Conservation (phyloP, 1,140 invertebrate species). For the Dreissena rostriformis region DNA sequence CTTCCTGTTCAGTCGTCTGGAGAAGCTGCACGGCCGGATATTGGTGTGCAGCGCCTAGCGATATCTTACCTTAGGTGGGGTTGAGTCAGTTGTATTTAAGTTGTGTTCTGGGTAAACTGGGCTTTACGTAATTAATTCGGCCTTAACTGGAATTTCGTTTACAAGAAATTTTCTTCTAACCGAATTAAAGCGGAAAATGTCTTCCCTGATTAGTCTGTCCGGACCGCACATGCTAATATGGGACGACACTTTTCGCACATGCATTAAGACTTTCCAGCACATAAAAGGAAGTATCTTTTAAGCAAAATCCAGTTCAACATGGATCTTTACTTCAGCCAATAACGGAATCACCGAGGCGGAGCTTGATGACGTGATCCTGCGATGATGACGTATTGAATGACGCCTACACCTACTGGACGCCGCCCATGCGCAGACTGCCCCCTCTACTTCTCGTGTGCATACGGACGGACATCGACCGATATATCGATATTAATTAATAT, state of each 20-base stretch:
- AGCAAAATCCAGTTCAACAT: too few species aligned
- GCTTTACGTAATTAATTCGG: too few species aligned
- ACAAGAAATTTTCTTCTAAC: too few species aligned
- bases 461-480: conserved; percentile 18
- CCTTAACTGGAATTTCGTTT: too few species aligned
- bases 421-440: conserved; percentile 65
- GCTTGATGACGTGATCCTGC: conserved; percentile 78
- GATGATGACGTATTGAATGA: conserved; percentile 80
- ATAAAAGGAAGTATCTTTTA: too few species aligned
- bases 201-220: too few species aligned
- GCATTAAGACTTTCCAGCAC: too few species aligned
- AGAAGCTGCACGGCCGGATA: conserved; percentile 71
- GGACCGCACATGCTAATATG: too few species aligned
- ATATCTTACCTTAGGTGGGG: conserved; percentile 72
- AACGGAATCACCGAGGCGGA: conserved; percentile 65
- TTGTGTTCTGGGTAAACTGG: too few species aligned
- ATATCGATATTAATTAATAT: conserved; percentile 6
- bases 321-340: background rate
- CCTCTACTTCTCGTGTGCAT: conserved; percentile 12
- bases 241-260: too few species aligned
- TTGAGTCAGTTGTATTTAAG: too few species aligned
- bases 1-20: conserved; percentile 70
- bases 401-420: conserved; percentile 80
- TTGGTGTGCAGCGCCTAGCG: conserved; percentile 71
- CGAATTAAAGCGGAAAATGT: too few species aligned